phyloP scores from a whole-genome alignment of 2,113 vertebrate species.

The Poicephalus meyeri region DNA sequence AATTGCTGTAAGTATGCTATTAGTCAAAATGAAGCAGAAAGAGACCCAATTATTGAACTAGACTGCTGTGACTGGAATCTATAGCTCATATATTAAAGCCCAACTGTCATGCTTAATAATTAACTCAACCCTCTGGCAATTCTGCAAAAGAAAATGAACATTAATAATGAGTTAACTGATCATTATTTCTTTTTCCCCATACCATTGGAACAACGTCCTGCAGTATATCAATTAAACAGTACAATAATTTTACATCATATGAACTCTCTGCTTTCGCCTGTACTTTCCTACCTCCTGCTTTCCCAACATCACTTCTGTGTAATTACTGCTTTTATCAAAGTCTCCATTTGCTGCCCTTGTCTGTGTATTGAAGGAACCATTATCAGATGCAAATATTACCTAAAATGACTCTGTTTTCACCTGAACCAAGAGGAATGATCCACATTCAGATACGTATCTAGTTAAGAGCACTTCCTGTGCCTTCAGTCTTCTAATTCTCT shows the following conservation, averaged over 20 bases:
- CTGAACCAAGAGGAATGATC: background rate
- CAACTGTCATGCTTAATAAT: conserved; percentile 64
- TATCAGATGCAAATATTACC: background rate
- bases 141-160: conserved; percentile 56
- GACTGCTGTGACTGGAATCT: conserved; percentile 69
- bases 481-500: background rate
- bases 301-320: background rate
- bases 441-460: background rate
- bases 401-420: background rate
- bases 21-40: conserved; percentile 66
- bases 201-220: conserved; percentile 20
- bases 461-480: background rate
- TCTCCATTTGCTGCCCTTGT: background rate
- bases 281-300: background rate
- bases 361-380: background rate
- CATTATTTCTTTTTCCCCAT: conserved; percentile 32
- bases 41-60: conserved; percentile 70
- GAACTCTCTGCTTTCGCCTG: background rate
- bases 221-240: conserved; percentile 36
- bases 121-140: conserved; percentile 43
- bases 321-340: background rate
- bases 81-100: conserved; percentile 63
- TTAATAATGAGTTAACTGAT: conserved; percentile 61
- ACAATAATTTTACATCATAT: background rate
- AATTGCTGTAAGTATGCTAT: conserved; percentile 64